phyloP scores from a whole-genome alignment of 1,140 invertebrate genomes.

The Cherax destructor region DNA sequence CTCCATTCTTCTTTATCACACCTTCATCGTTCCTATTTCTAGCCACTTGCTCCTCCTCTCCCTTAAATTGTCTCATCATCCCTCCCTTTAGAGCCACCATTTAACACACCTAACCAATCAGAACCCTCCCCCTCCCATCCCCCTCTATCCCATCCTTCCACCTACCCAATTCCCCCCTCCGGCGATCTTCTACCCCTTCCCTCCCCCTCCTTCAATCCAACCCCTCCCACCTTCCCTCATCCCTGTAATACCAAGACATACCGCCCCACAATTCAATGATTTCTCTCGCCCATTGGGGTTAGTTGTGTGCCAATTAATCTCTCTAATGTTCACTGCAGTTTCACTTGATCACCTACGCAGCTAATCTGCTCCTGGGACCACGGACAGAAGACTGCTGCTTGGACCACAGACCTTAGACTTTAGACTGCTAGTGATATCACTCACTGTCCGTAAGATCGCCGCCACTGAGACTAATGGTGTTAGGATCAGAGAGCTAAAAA shows the following conservation, averaged over 20 bases:
- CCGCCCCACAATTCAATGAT: slow-evolving; percentile 51
- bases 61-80: too few species aligned
- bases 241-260: slow-evolving; percentile 19
- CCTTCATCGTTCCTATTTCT: too few species aligned
- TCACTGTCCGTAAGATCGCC: too few species aligned
- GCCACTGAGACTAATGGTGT: too few species aligned
- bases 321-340: slow-evolving; percentile 39
- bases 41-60: too few species aligned
- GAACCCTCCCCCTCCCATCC: background rate
- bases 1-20: too few species aligned
- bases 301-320: slow-evolving; percentile 44
- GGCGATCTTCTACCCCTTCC: background rate
- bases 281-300: slow-evolving; percentile 43
- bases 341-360: slow-evolving; percentile 50
- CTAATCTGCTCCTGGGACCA: slow-evolving; percentile 7
- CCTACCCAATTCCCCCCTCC: background rate
- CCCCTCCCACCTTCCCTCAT: background rate
- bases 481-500: too few species aligned
- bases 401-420: too few species aligned
- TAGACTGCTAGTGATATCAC: too few species aligned
- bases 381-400: background rate
- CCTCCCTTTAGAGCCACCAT: too few species aligned
- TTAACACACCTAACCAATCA: too few species aligned
- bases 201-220: background rate
- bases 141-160: background rate